Conservation (phyloP, 2,888 invertebrate genomes). For the Cryptocephalus moraei region DNA sequence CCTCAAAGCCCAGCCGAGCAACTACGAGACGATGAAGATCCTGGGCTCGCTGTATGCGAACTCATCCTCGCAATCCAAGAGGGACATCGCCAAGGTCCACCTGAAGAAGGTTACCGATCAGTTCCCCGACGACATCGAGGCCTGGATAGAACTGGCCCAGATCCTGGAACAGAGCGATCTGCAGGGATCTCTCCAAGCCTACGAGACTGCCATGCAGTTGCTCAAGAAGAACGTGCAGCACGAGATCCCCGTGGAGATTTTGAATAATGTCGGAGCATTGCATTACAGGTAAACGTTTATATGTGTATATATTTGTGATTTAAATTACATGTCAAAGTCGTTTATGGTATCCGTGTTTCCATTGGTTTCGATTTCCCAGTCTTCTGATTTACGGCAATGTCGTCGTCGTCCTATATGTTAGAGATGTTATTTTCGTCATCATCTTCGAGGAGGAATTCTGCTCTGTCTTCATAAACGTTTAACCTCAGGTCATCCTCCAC, state of each 20-base stretch:
- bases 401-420: too few species aligned
- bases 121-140: slow-evolving; percentile 96
- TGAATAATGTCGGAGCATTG: slow-evolving; percentile 93
- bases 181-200: slow-evolving; percentile 68
- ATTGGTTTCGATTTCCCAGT: too few species aligned
- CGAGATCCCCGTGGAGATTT: slow-evolving; percentile 93
- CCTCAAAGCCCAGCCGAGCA: slow-evolving; percentile 89
- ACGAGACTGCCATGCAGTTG: slow-evolving; percentile 86
- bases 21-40: slow-evolving; percentile 99
- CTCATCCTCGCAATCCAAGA: slow-evolving; percentile 76
- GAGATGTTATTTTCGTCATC: too few species aligned
- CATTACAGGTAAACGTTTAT: slow-evolving; percentile 47
- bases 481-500: too few species aligned
- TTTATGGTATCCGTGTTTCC: too few species aligned
- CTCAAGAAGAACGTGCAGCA: slow-evolving; percentile 86
- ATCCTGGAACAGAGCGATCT: slow-evolving; percentile 93
- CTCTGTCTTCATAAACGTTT: too few species aligned
- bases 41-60: slow-evolving; percentile 93
- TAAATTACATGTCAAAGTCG: too few species aligned
- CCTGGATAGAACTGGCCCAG: slow-evolving; percentile 98
- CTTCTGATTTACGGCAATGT: too few species aligned
- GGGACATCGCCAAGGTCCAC: slow-evolving; percentile 89
- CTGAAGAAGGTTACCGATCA: slow-evolving; percentile 92
- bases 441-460: too few species aligned
- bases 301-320: too few species aligned